Conservation (phyloP, 92 coral and sea anemone genomes). For the Pocillopora meandrina region DNA sequence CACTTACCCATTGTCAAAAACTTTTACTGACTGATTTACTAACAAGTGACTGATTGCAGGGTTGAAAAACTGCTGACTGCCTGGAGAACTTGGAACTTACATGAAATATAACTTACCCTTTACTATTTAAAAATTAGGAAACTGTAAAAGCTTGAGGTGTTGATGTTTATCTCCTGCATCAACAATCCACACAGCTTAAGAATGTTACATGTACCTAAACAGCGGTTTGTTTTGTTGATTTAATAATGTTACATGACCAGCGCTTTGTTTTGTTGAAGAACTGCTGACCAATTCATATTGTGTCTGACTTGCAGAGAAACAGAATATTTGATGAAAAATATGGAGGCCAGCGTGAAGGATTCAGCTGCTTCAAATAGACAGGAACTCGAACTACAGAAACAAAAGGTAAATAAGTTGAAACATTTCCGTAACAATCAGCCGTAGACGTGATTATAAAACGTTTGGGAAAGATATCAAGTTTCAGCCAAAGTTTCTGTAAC, state of each 20-base stretch:
- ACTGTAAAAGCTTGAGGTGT: too few species aligned
- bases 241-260: background rate
- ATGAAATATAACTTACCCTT: too few species aligned
- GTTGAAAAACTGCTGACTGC: too few species aligned
- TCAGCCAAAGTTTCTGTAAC: background rate
- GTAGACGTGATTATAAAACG: background rate
- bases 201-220: background rate
- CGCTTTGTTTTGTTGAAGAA: background rate
- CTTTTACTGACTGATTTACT: too few species aligned
- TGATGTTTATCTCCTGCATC: too few species aligned
- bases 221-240: background rate
- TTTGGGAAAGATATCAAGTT: background rate
- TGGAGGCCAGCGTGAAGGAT: conserved; percentile 83
- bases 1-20: too few species aligned
- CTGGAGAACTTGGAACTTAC: too few species aligned
- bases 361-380: conserved; percentile 69
- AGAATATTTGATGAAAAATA: conserved; percentile 73
- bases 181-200: too few species aligned
- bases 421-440: too few species aligned
- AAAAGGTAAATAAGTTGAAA: conserved; percentile 45
- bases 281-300: conserved; percentile 28
- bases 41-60: too few species aligned
- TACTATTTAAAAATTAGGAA: too few species aligned
- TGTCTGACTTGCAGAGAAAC: conserved; percentile 62
- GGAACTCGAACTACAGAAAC: conserved; percentile 66